Base-by-base conservation (phyloP, 2,113 vertebrate species). In the Carassius carassius region DNA sequence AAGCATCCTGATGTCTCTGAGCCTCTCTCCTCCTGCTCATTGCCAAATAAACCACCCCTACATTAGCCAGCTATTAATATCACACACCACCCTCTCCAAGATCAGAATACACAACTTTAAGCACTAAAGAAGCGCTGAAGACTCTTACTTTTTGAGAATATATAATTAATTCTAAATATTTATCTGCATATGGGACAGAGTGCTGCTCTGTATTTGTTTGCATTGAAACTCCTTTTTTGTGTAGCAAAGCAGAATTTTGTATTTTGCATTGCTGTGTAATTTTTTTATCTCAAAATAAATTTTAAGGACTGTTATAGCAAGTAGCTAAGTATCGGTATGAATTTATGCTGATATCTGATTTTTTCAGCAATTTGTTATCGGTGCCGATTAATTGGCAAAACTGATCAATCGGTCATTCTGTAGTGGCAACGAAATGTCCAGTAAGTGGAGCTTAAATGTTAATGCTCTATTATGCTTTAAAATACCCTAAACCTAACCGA, bases 41-140 rank as follows among this genome's bases (percentile, higher is more conserved):
- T 73, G 73, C 72, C 62, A 58, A 86, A 84, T 86, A 81, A 85
- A 86, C 77, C 81, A 87, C 25, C 86, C 19, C 65, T 87, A 84
- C 82, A 86, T 84, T 84, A 86, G 78, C 82, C 17, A 79, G 77
- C 88, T 89, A 86, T 87, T 84, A 84, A 87, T 87, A 84, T 70
- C 84, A 72, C 79, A 85, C 54, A 86, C 78, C 76, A 80, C 62
- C 62, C 51, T 84, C 85, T 75, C 63, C 41, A 5, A 85, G 79
- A 83, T 76, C 54, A 85, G 29, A 75, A 83, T 65, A 81, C 75
- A 60, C 37, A 69, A 81, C 23, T 73, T 85, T 77, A 78, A 83
- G 82, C 77, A 80, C 62, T 80, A 79, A 88, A 83, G 19, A 72
- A 41, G 17, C 84, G 47, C 72, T 51, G 6, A 62, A 54, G 82